These are phyloP conservation scores for Lampris megalopsis DNA, from an alignment of 2,113 vertebrate genomes.

Conservation along the genomic window DNA sequence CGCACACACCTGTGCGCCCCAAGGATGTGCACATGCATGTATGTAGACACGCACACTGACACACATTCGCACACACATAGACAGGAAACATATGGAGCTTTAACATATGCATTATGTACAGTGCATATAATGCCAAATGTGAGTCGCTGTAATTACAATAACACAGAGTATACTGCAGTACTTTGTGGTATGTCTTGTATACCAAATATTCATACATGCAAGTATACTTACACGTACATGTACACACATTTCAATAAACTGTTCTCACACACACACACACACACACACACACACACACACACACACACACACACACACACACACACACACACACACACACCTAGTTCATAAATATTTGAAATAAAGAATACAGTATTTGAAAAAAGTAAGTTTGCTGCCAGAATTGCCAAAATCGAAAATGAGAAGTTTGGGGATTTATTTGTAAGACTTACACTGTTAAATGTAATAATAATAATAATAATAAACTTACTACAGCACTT, in stretches of 20 bases:
- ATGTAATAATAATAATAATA: too few species aligned
- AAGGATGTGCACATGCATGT: not conserved
- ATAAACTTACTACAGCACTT: too few species aligned
- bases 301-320: not conserved
- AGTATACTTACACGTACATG: not conserved
- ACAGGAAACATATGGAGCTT: too few species aligned
- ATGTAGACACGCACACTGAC: conserved; percentile 25
- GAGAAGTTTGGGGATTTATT: conserved; percentile 24
- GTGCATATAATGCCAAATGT: too few species aligned
- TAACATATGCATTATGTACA: too few species aligned
- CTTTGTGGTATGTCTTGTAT: too few species aligned
- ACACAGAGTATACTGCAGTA: too few species aligned
- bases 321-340: not conserved
- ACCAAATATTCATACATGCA: not conserved
- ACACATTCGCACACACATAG: not conserved
- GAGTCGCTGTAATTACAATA: too few species aligned
- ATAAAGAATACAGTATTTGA: not conserved
- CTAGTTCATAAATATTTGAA: not conserved
- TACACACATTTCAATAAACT: not conserved
- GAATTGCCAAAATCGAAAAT: not conserved
- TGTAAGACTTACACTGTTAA: conserved; percentile 64
- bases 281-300: conserved; percentile 2
- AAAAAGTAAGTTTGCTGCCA: not conserved
- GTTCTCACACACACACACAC: not conserved
- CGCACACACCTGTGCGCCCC: not conserved